Conservation (phyloP, 2,797 vertebrate genomes). For the Phoxinus dragarum region DNA sequence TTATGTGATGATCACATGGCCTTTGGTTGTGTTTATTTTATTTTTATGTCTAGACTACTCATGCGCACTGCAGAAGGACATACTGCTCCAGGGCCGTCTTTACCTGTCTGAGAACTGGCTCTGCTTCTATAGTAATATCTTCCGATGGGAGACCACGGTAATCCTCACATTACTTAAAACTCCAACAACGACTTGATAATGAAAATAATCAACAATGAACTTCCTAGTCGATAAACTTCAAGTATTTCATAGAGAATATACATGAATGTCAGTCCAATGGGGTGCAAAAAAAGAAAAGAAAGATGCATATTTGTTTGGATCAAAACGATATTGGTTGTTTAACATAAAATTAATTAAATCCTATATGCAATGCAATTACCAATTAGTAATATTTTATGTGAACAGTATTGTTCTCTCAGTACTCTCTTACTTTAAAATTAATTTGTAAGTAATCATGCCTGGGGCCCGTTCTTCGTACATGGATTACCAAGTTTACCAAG, state of each 20-base stretch:
- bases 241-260: not conserved
- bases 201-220: not conserved
- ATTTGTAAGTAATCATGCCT: not conserved
- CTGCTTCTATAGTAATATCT: constrained; percentile 95
- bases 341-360: not conserved
- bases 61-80: constrained; percentile 91
- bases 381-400: not conserved
- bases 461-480: not conserved
- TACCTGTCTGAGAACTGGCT: constrained; percentile 94
- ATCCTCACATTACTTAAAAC: constrained; percentile 52
- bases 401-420: not conserved
- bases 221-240: not conserved
- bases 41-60: constrained; percentile 84
- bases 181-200: not conserved
- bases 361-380: not conserved
- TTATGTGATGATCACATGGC: constrained; percentile 5
- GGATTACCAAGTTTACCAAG: not conserved
- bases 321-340: not conserved
- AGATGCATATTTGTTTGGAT: not conserved
- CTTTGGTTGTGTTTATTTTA: constrained; percentile 8
- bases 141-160: constrained; percentile 94
- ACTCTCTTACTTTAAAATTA: not conserved
- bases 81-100: constrained; percentile 89
- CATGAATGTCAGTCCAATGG: not conserved
- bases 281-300: not conserved